Conservation (phyloP, 2,797 vertebrate genomes). For the Antrozous pallidus region DNA sequence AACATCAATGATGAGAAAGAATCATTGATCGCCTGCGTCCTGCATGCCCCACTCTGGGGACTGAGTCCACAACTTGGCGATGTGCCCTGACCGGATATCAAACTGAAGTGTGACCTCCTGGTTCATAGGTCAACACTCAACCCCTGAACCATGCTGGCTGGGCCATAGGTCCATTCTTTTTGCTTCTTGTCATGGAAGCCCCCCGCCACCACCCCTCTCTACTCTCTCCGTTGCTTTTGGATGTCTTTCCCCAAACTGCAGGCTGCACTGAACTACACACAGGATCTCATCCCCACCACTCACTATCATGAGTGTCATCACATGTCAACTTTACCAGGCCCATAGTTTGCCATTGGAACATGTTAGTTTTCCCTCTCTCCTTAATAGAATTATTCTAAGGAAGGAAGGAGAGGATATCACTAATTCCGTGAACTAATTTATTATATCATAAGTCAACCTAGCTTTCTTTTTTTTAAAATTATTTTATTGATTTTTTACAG, state of each 20-base stretch:
- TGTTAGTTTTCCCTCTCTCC: not conserved
- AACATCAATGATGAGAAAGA: too few species aligned
- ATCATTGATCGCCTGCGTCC: too few species aligned
- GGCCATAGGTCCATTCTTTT: not conserved
- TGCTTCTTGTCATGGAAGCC: not conserved
- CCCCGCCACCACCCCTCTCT: rapidly evolving
- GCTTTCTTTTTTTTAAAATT: too few species aligned
- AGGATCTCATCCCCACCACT: not conserved
- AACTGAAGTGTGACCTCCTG: too few species aligned
- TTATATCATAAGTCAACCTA: not conserved
- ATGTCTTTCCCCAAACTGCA: not conserved
- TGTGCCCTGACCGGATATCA: too few species aligned
- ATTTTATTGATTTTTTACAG: too few species aligned
- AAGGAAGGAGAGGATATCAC: not conserved
- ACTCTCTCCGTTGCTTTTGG: not conserved
- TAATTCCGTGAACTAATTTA: not conserved
- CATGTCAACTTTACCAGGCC: not conserved
- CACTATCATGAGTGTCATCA: not conserved
- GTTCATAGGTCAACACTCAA: too few species aligned
- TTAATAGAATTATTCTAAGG: not conserved
- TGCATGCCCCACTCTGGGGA: too few species aligned
- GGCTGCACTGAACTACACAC: not conserved
- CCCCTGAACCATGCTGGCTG: too few species aligned
- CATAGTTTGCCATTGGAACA: not conserved
- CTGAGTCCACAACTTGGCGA: too few species aligned